phyloP scores from a whole-genome alignment of 2,797 vertebrate genomes.

The Odontamblyopus rebecca region DNA sequence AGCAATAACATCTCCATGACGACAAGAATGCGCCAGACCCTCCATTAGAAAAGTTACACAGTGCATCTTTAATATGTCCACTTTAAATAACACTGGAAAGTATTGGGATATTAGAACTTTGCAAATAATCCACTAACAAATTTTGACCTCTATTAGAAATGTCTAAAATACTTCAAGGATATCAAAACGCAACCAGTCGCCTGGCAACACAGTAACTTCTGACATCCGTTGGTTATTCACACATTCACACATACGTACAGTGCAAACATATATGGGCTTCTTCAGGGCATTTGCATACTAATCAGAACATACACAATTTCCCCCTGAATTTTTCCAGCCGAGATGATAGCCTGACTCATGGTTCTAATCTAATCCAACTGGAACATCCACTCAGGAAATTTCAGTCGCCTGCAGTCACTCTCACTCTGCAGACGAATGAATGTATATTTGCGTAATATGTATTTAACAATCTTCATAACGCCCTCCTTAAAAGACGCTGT shows the following conservation, averaged over 20 bases:
- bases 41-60: too few species aligned
- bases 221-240: conserved; percentile 34
- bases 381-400: conserved; percentile 17
- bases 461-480: too few species aligned
- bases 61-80: too few species aligned
- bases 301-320: background rate
- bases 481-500: too few species aligned
- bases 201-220: conserved; percentile 59
- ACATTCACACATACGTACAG: too few species aligned
- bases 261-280: too few species aligned
- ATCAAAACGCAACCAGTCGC: too few species aligned
- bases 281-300: background rate
- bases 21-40: too few species aligned
- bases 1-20: too few species aligned
- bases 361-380: conserved; percentile 36
- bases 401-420: conserved; percentile 1
- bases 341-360: conserved; percentile 31
- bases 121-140: background rate
- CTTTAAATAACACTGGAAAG: too few species aligned
- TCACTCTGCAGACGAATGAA: background rate
- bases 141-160: conserved; percentile 15
- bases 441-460: conserved; percentile 12
- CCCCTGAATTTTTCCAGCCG: background rate
- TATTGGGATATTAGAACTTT: too few species aligned
- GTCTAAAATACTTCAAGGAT: conserved; percentile 41